Evolutionary conservation across 2,113 vertebrate genomes (phyloP), one percentile per base, ranked within the genome.

Genomic region (Baryphthengus martii): DNA sequence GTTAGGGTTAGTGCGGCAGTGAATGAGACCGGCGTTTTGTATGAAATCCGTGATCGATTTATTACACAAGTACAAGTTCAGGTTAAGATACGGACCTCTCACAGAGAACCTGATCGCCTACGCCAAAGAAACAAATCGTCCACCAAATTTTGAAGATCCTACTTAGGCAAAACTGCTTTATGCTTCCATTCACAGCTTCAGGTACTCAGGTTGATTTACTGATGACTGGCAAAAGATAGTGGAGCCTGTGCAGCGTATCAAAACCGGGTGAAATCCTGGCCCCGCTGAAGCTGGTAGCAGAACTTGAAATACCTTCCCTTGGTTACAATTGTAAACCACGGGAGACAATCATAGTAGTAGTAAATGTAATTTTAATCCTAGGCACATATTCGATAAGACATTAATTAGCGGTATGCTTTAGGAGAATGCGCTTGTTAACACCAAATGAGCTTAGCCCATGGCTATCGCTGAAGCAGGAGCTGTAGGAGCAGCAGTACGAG

Each of bases 221-320:
- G 17, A 8, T 18, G 31, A 23, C 1, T 26, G 37, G 42, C 47
- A 35, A 10, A 33, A 23, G 55, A 6, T 0, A 11, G 28, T 0
- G 10, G 1, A 25, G 5, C 33, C 39, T 7, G 56, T 0, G 26
- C 20, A 6, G 85, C 10, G 1, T 11, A 14, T 4, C 29, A 24
- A 29, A 17, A 26, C 2, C 0, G 0, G 8, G 15, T 17, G 35
- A 49, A 52, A 56, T 19, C 29, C 49, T 26, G 73, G 19, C 11
- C 77, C 61, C 2, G 0, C 4, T 0, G 61, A n/a, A 19, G 19
- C 0, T 5, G 28, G 44, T 1, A 21, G 65, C 35, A 42, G 29
- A 50, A 28, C 5, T 2, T 13, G 49, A 49, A 37, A 37, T 8
- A 4, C 3, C 4, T 56, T 39, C 58, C 24, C 19, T 13, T 18